phyloP scores from a whole-genome alignment of 1,140 invertebrate genomes.

The Drosophila willistoni region DNA sequence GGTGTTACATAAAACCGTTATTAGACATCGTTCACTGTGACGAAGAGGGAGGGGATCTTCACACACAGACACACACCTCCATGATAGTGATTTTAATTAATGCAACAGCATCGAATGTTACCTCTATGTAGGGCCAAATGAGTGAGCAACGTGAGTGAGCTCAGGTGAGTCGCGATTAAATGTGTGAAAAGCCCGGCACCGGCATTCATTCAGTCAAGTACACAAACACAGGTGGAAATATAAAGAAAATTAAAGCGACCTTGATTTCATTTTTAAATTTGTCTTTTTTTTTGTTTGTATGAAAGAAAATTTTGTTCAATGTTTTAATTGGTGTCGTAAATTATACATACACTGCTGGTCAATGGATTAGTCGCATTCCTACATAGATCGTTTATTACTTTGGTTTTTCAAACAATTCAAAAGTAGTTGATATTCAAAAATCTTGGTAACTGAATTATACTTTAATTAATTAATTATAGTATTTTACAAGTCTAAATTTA shows the following conservation, averaged over 20 bases:
- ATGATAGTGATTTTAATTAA: conserved; percentile 60
- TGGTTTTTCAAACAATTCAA: too few relatives aligned
- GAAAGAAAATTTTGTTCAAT: not conserved
- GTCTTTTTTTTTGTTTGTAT: not conserved
- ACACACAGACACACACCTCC: not conserved
- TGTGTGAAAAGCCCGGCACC: conserved; percentile 35
- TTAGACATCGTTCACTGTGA: conserved; percentile 56
- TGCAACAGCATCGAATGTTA: conserved; percentile 49
- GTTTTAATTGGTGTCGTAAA: conserved; percentile 50
- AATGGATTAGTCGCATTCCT: too few relatives aligned
- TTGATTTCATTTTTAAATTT: conserved; percentile 26
- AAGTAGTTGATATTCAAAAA: too few relatives aligned
- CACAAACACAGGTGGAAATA: conserved; percentile 37
- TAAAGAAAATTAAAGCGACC: conserved; percentile 60
- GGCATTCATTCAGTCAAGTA: conserved; percentile 28
- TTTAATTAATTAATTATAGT: too few relatives aligned
- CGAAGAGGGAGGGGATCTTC: not conserved
- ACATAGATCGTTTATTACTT: too few relatives aligned
- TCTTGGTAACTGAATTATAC: too few relatives aligned
- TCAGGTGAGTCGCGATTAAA: conserved; percentile 28
- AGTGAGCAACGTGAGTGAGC: conserved; percentile 62
- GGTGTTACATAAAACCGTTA: conserved; percentile 73
- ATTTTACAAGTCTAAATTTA: too few relatives aligned
- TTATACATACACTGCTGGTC: conserved; percentile 23
- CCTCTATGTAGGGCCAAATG: not conserved